Evolutionary conservation across 2,113 vertebrate species (phyloP).

Genomic region (Calyptommatus sinebrachiatus): DNA sequence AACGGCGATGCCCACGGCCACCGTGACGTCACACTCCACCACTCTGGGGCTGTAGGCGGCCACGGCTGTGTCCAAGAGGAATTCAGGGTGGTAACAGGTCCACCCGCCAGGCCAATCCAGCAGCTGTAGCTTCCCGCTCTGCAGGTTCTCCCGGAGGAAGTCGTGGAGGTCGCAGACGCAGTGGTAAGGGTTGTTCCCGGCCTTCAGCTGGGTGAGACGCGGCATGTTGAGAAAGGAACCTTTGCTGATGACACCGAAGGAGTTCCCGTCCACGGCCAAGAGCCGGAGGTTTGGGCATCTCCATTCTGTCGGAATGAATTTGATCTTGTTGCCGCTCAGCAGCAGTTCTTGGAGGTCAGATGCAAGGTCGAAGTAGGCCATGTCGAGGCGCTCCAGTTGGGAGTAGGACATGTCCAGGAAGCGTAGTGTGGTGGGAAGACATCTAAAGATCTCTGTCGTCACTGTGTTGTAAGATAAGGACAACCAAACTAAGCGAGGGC

Average conservation of each 20-base stretch:
- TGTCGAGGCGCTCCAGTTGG: constrained; percentile 75
- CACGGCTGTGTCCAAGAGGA: constrained; percentile 70
- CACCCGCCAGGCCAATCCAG: constrained; percentile 79
- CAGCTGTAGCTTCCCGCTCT: constrained; percentile 60
- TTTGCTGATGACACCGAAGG: constrained; percentile 76
- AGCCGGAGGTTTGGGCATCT: constrained; percentile 58
- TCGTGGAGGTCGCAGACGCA: constrained; percentile 81
- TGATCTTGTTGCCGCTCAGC: constrained; percentile 83
- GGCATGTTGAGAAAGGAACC: constrained; percentile 77
- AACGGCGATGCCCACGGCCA: constrained; percentile 74
- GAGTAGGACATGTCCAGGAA: constrained; percentile 80
- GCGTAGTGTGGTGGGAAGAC: constrained; percentile 75
- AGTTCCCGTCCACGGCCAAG: constrained; percentile 79
- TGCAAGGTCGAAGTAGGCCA: constrained; percentile 72
- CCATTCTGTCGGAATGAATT: constrained; percentile 81
- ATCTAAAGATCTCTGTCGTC: constrained; percentile 58
- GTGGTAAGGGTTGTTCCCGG: constrained; percentile 85
- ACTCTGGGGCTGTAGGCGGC: constrained; percentile 65
- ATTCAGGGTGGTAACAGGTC: constrained; percentile 78
- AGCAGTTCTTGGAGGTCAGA: constrained; percentile 65
- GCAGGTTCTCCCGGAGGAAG: constrained; percentile 73
- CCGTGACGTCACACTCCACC: constrained; percentile 74
- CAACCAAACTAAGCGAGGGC: constrained; percentile 65
- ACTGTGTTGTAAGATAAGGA: constrained; percentile 73
- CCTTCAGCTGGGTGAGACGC: constrained; percentile 59